phyloP scores from a whole-genome alignment of 2,888 invertebrate genomes.

The Cryptophagus acutangulus region DNA sequence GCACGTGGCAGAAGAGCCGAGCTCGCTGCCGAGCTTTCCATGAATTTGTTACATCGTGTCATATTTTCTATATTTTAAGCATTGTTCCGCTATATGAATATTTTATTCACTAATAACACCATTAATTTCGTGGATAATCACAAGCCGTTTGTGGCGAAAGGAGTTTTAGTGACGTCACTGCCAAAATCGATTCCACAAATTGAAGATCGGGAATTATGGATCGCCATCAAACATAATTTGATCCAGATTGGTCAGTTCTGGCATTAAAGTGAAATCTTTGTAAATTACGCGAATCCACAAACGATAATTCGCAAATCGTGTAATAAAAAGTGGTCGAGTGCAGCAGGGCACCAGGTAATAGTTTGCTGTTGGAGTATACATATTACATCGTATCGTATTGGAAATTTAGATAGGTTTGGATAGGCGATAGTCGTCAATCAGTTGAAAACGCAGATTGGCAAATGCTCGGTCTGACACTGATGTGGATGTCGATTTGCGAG shows the following conservation, averaged over 20 bases:
- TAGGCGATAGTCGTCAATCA: slow-evolving; percentile 43
- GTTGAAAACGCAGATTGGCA: slow-evolving; percentile 46
- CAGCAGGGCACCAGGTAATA: too few relatives aligned
- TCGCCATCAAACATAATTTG: slow-evolving; percentile 32
- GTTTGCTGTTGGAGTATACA: too few relatives aligned
- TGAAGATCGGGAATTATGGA: too few relatives aligned
- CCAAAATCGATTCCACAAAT: too few relatives aligned
- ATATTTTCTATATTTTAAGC: too few relatives aligned
- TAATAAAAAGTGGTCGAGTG: slow-evolving; percentile 32
- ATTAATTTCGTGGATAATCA: too few relatives aligned
- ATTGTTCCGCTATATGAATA: too few relatives aligned
- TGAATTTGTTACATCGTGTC: too few relatives aligned
- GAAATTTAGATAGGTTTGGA: slow-evolving; percentile 11
- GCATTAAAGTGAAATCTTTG: slow-evolving; percentile 37
- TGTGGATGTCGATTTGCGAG: slow-evolving; percentile 49
- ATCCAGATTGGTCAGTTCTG: slow-evolving; percentile 33
- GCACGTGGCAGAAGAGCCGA: slow-evolving; percentile 39
- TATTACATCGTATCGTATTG: neutral
- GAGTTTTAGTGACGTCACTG: too few relatives aligned
- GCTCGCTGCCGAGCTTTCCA: neutral
- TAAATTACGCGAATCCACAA: slow-evolving; percentile 33
- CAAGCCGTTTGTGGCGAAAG: too few relatives aligned
- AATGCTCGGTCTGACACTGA: slow-evolving; percentile 45
- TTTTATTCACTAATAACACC: too few relatives aligned
- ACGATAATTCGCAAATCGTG: slow-evolving; percentile 35